These are phyloP conservation scores for Choreutis nemorana DNA, from an alignment of 2,888 invertebrate genomes.

Conservation along the genomic window DNA sequence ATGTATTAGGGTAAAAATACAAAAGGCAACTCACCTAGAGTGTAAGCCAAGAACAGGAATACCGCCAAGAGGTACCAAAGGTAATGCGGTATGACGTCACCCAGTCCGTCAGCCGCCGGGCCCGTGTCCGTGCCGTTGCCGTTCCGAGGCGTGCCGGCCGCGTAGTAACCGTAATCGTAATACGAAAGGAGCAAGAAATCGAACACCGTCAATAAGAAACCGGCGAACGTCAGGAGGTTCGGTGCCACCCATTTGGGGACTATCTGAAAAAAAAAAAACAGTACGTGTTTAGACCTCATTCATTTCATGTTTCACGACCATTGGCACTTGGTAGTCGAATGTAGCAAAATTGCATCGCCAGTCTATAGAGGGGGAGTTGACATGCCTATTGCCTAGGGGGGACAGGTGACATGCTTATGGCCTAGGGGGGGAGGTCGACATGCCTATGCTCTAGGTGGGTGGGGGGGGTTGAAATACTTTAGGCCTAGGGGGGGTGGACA, in stretches of 20 bases:
- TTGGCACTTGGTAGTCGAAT: too few relatives aligned
- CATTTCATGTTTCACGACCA: too few relatives aligned
- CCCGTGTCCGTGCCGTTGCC: conserved; percentile 32
- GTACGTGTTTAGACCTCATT: too few relatives aligned
- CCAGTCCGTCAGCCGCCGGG: conserved; percentile 34
- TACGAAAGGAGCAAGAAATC: conserved; percentile 86
- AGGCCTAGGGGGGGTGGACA: too few relatives aligned
- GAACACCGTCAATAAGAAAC: conserved; percentile 89
- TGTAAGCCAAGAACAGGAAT: conserved; percentile 94
- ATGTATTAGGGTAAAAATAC: too few relatives aligned
- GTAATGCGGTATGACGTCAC: conserved; percentile 76
- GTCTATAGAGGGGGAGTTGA: too few relatives aligned
- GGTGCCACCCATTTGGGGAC: conserved; percentile 97
- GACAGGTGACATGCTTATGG: too few relatives aligned
- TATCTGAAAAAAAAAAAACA: conserved; percentile 68
- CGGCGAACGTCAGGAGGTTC: conserved; percentile 93
- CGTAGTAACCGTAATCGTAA: conserved; percentile 89
- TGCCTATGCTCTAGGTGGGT: too few relatives aligned
- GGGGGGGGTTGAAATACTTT: too few relatives aligned
- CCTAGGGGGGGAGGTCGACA: too few relatives aligned
- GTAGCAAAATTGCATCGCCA: too few relatives aligned
- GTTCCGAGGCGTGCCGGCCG: conserved; percentile 64
- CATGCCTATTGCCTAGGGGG: too few relatives aligned
- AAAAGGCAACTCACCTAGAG: conserved; percentile 76
- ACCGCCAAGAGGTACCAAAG: conserved; percentile 87